These are phyloP conservation scores for Phylloscopus whistleri DNA, from an alignment of 2,113 vertebrate species.

Conservation along the genomic window DNA sequence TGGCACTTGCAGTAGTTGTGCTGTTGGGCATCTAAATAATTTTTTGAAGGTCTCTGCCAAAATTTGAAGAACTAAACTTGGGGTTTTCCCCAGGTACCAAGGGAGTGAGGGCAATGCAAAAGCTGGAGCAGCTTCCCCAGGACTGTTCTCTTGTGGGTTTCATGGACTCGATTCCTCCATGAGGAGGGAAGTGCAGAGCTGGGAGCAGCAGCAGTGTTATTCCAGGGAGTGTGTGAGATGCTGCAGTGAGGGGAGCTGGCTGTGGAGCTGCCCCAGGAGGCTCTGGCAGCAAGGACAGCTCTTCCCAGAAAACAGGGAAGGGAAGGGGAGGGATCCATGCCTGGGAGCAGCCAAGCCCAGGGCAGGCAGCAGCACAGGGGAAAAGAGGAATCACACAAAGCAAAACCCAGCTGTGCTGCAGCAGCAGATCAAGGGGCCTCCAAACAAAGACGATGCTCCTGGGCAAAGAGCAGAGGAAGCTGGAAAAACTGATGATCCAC, in stretches of 20 bases:
- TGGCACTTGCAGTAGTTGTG: background rate
- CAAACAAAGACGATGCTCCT: background rate
- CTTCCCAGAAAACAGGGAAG: background rate
- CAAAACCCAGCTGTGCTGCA: background rate
- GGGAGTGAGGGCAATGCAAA: background rate
- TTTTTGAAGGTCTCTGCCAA: background rate
- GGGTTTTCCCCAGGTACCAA: rapidly evolving
- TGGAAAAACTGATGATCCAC: background rate
- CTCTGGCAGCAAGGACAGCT: background rate
- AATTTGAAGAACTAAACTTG: background rate
- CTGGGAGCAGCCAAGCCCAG: background rate
- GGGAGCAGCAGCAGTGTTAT: rapidly evolving
- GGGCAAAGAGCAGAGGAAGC: background rate
- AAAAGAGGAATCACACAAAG: background rate
- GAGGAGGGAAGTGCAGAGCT: background rate
- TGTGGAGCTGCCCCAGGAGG: background rate
- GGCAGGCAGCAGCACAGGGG: background rate
- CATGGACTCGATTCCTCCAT: rapidly evolving
- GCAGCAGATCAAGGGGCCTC: background rate
- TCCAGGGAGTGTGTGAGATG: rapidly evolving
- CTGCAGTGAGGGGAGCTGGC: background rate
- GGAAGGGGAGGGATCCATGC: rapidly evolving
- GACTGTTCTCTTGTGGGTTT: background rate
- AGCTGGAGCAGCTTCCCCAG: background rate
- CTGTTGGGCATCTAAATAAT: background rate